A percentile compares a stretch with the other conserved stretches of the same genome.
These are phyloP conservation scores for Diabrotica balteata DNA, from an alignment of 2,888 invertebrate genomes.

Conservation along the genomic window DNA sequence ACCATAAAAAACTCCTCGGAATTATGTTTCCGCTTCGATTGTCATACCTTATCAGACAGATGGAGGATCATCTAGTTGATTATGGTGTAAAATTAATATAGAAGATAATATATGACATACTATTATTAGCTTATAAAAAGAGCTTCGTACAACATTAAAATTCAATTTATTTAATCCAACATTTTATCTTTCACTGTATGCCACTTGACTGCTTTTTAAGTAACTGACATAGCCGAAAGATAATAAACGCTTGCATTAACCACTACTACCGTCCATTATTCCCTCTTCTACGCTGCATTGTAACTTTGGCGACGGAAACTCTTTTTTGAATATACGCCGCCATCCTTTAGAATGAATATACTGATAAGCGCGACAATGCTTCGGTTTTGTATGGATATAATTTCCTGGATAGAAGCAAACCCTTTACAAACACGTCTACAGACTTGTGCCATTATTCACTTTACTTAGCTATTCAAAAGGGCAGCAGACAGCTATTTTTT, in stretches of 20 bases:
- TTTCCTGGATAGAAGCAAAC: slow-evolving; percentile 26
- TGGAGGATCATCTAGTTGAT: too few species aligned
- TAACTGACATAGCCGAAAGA: slow-evolving; percentile 13
- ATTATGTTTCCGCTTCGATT: too few species aligned
- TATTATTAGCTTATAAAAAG: too few species aligned
- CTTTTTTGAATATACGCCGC: slow-evolving; percentile 23
- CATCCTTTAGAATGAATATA: slow-evolving; percentile 24
- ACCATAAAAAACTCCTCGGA: too few species aligned
- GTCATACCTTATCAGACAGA: too few species aligned
- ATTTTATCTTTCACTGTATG: neutral
- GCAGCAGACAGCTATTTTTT: slow-evolving; percentile 12
- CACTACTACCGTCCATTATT: slow-evolving; percentile 24
- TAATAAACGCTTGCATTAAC: slow-evolving; percentile 22
- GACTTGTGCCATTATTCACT: slow-evolving; percentile 23
- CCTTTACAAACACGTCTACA: slow-evolving; percentile 25
- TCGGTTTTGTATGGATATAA: slow-evolving; percentile 30
- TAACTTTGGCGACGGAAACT: slow-evolving; percentile 19
- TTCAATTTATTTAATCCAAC: too few species aligned
- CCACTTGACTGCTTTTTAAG: slow-evolving; percentile 8
- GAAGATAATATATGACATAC: too few species aligned
- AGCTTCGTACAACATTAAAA: too few species aligned
- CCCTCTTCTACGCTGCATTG: slow-evolving; percentile 23
- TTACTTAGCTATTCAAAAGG: slow-evolving; percentile 20
- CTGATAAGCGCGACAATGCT: slow-evolving; percentile 27
- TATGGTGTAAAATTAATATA: too few species aligned